Evolutionary conservation across 2,888 invertebrate species (phyloP), one percentile per base, ranked within the genome.

Genomic region (Tachina grossa): DNA sequence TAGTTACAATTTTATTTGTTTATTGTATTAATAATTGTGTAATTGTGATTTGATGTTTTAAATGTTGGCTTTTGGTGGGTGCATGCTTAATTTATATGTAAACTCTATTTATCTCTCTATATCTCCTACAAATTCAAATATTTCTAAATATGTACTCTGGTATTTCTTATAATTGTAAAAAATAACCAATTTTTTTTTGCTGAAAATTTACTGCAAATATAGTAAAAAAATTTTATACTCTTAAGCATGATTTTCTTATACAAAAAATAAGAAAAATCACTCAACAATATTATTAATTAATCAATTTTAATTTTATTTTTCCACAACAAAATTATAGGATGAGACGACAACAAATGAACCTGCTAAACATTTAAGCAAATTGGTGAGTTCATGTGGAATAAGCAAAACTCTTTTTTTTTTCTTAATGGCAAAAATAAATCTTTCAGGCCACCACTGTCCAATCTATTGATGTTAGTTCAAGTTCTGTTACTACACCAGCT

Each of bases 361-460:
- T 0, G 76, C 75, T 87, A 88, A 89, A 84, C 87, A 88, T 79
- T 9, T 51, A 22, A 79, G 49, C 16, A 81, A 85, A 76, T 10
- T 79, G 79, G 88, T 88, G 39, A 86, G 69, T 83, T 6, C 5
- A 13, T n/a, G 13, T 13, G 4, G 41, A 43, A 41, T 43, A 22
- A 43, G 1, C 9, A 55, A 22, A 61, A 39, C 51, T 65, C 59
- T 14, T 59, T 47, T 19, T 13, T 92, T 93, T 63, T 9, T 5
- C 16, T 65, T 22, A 22, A 47, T 89, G 95, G 92, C 91, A 68
- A 91, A 10, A 16, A 43, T 11, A 14, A 31, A 31, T 31, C 31
- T 93, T 75, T 19, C 43, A 92, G 93, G 9, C 92, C 93, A 82
- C 93, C 94, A 69, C 93, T 92, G 43, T 93, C 41, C 93, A 94